A percentile compares a stretch with the other conserved stretches of the same genome.
Conservation (phyloP, 2,113 vertebrate species). For the Puntigrus tetrazona region DNA sequence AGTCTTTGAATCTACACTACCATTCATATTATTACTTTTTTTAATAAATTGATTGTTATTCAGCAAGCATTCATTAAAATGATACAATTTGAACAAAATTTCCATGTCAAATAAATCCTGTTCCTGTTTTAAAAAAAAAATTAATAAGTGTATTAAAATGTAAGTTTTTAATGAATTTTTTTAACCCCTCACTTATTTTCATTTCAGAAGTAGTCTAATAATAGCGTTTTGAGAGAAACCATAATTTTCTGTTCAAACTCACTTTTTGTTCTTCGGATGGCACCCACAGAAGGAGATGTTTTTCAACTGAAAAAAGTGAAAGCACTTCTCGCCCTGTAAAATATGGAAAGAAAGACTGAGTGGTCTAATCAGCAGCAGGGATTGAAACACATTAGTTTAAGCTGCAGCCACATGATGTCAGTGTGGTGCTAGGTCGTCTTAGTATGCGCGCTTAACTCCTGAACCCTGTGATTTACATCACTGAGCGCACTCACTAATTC, state of each 20-base stretch:
- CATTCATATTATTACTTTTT: background rate
- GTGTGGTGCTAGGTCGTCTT: background rate
- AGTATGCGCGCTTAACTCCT: background rate
- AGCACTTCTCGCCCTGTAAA: conserved; percentile 86
- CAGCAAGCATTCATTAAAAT: background rate
- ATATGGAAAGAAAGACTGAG: conserved; percentile 29
- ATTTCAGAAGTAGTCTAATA: background rate
- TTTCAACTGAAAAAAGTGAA: conserved; percentile 95
- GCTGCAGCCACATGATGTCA: background rate
- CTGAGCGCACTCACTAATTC: background rate
- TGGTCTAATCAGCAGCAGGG: background rate
- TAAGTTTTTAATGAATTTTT: background rate
- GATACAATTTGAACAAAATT: background rate
- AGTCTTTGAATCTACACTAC: background rate
- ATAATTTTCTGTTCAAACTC: conserved; percentile 55
- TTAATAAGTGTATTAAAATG: too few species aligned
- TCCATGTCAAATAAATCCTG: background rate
- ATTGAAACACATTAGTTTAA: background rate
- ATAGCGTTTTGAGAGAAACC: background rate
- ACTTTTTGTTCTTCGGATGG: conserved; percentile 93
- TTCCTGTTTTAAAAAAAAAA: background rate
- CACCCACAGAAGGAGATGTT: conserved; percentile 96
- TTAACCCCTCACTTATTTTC: background rate
- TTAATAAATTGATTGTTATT: background rate
- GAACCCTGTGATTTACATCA: background rate